Evolutionary conservation across 2,888 invertebrate genomes (phyloP), one percentile per base, ranked within the genome.

Genomic region (Meteorus cinctellus): DNA sequence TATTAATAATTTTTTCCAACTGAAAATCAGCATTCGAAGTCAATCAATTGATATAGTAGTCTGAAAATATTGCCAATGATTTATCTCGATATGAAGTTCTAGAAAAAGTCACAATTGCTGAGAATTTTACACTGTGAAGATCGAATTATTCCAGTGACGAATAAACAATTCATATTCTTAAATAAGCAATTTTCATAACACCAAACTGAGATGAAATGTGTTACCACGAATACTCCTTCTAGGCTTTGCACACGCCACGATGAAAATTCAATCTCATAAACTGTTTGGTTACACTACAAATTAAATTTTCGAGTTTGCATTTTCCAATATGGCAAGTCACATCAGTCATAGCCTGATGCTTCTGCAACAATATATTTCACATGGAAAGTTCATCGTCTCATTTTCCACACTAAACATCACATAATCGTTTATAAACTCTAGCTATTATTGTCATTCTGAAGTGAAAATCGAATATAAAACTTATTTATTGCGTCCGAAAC

Each of bases 341-440:
- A 55, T 55, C 55, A 19, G 19, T 24, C 19, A 55, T 8, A 55
- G 55, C 19, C n/a, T 6, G 10, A 2, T 16, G 48, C 48, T 48
- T 48, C n/a, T 59, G 19, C 63, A n/a, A 34, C 34, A 34, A 63
- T 63, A 34, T 31, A 31, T 14, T 31, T 31, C 29, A 63, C 31
- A 41, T 3, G 27, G 24, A 63, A 63, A 68, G n/a, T 68, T 68
- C 19, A 55, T 51, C 69, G 19, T 69, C 29, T 55, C 55, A 69
- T 29, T 69, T 69, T 69, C 24, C 41, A 36, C 24, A 12, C 31
- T 19, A 31, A 27, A 45, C 27, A 69, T 31, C n/a, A 67, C 27
- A 55, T 55, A 55, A 69, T 51, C 55, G 69, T 55, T 55, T 34
- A 69, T n/a, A 69, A 69, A 69, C 51, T 55, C 69, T 19, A 29